A percentile compares a stretch with the other conserved stretches of the same genome.
These are phyloP conservation scores for Anoplolepis gracilipes DNA, from an alignment of 1,140 invertebrate genomes.

Conservation along the genomic window DNA sequence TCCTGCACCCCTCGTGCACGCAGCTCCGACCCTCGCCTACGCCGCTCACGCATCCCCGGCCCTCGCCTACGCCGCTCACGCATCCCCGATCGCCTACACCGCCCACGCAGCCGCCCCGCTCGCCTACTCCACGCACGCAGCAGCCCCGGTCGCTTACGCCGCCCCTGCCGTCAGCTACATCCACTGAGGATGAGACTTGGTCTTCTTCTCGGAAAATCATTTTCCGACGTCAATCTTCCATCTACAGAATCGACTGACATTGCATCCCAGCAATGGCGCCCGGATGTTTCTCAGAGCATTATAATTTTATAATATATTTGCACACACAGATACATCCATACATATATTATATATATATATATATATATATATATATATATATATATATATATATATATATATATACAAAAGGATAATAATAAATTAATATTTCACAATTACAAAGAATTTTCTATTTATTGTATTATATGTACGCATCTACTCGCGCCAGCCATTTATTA, in stretches of 20 bases:
- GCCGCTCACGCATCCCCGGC: slow-evolving; percentile 69
- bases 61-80: slow-evolving; percentile 81
- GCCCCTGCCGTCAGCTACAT: slow-evolving; percentile 74
- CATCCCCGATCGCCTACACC: slow-evolving; percentile 13
- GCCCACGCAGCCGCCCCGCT: slow-evolving; percentile 29
- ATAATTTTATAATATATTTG: too few relatives aligned
- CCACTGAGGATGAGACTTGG: neutral
- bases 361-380: too few relatives aligned
- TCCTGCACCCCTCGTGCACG: slow-evolving; percentile 65
- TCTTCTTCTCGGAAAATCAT: neutral
- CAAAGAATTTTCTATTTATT: slow-evolving; percentile 1
- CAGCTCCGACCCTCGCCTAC: slow-evolving; percentile 79
- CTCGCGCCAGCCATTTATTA: neutral
- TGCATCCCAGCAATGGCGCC: neutral
- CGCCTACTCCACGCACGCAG: slow-evolving; percentile 31
- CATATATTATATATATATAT: neutral
- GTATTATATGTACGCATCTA: neutral
- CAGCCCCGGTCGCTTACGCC: slow-evolving; percentile 74
- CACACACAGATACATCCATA: too few relatives aligned
- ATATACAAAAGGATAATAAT: slow-evolving; percentile 10
- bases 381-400: neutral
- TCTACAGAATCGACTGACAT: neutral
- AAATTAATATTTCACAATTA: slow-evolving; percentile 1
- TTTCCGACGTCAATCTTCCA: neutral
- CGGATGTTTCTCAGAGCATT: neutral